phyloP scores from a whole-genome alignment of 2,888 invertebrate genomes.

The Boloria selene region DNA sequence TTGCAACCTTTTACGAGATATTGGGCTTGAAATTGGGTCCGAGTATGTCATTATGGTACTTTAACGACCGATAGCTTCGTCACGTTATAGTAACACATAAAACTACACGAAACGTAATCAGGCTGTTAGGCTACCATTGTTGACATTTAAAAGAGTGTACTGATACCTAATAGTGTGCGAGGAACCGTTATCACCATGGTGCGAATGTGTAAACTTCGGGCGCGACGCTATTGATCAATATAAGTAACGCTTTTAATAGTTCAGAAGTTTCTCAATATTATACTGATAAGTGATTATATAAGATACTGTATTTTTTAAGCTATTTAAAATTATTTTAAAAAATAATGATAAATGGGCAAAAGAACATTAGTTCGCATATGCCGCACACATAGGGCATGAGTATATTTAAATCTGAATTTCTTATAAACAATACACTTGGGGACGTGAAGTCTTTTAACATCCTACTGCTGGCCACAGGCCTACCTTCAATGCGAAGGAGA shows the following conservation, averaged over 20 bases:
- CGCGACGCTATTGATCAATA: slow-evolving; percentile 22
- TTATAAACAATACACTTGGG: no score
- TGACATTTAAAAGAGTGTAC: slow-evolving; percentile 39
- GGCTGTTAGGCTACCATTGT: slow-evolving; percentile 33
- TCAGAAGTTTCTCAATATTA: no score
- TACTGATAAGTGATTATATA: slow-evolving; percentile 4
- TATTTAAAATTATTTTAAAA: no score
- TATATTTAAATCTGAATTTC: no score
- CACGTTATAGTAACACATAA: slow-evolving; percentile 29
- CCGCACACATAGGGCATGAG: no score
- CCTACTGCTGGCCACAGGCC: no score
- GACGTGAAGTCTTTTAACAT: no score
- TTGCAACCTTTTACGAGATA: slow-evolving; percentile 5
- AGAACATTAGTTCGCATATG: no score
- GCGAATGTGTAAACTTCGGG: slow-evolving; percentile 36
- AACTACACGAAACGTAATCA: slow-evolving; percentile 36
- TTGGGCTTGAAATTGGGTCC: slow-evolving; percentile 1
- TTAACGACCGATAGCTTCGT: slow-evolving; percentile 21
- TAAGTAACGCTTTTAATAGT: no score
- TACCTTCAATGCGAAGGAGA: no score
- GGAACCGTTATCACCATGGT: slow-evolving; percentile 37
- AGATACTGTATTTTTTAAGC: background rate
- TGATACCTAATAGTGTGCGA: slow-evolving; percentile 40
- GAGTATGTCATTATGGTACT: slow-evolving; percentile 18
- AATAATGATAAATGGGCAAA: no score